phyloP scores from a whole-genome alignment of 2,888 invertebrate genomes.

The Nomada lathburiana region DNA sequence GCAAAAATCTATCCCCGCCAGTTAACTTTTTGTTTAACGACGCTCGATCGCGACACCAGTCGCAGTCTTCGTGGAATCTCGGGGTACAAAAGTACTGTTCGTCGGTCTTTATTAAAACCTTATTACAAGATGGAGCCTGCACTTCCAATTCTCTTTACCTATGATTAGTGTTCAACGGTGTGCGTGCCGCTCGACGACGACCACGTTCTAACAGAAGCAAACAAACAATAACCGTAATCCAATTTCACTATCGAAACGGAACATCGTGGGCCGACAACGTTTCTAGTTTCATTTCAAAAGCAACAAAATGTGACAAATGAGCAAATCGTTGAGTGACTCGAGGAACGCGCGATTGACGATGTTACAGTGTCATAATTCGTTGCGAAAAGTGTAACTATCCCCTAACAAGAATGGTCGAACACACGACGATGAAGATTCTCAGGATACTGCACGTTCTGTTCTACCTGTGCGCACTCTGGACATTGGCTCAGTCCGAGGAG shows the following conservation, averaged over 20 bases:
- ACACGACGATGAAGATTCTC: slow-evolving; percentile 36
- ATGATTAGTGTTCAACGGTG: neutral
- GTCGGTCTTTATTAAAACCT: neutral
- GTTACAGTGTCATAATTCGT: slow-evolving; percentile 23
- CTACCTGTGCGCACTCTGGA: slow-evolving; percentile 43
- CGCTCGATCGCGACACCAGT: slow-evolving; percentile 48
- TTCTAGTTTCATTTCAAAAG: neutral
- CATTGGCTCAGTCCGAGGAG: neutral
- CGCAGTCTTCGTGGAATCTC: slow-evolving; percentile 53
- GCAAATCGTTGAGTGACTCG: neutral
- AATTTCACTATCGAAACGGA: too few species aligned
- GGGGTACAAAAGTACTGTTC: slow-evolving; percentile 29
- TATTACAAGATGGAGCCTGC: slow-evolving; percentile 13
- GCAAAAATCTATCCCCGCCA: slow-evolving; percentile 79
- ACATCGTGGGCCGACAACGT: neutral
- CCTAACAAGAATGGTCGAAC: slow-evolving; percentile 1
- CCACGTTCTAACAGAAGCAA: neutral
- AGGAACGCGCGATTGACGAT: neutral
- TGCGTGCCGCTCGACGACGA: too few species aligned
- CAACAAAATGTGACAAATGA: neutral
- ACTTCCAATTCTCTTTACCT: neutral
- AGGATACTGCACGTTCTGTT: slow-evolving; percentile 33
- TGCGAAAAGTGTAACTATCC: slow-evolving; percentile 20
- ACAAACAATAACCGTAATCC: too few species aligned
- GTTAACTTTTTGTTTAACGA: slow-evolving; percentile 75